Base-by-base conservation (phyloP, 2,113 vertebrate genomes). In the Bubo bubo region DNA sequence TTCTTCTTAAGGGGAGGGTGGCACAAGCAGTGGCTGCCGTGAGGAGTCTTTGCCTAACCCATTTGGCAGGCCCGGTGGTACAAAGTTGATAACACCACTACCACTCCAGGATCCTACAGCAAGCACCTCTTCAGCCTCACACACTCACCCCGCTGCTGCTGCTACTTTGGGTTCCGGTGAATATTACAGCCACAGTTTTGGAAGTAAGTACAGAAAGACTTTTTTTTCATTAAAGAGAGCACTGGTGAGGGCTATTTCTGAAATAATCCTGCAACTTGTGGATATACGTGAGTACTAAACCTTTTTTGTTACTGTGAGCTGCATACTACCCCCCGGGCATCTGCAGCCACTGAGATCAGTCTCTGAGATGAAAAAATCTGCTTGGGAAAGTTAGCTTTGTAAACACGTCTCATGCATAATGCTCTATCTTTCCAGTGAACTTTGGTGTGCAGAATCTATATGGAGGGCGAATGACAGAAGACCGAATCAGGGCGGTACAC, bases 381-480 rank as follows among this genome's bases (percentile, higher is more conserved):
- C 62, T 91, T 56, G 45, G 55, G 18, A 49, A 50, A 45, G 75
- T 35, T 62, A 50, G 23, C 16, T 28, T 34, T 82, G 35, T 82
- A 67, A 83, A 74, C 20, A 3, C 6, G 52, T 35, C 45, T 83
- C 13, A 14, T 47, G 35, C 10, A 17, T 92, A 50, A 19, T 64
- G 10, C 30, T 70, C 11, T 84, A 10, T 93, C 77, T 92, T 97
- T 87, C 27, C 79, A 98, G 98, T 86, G 53, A 85, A 92, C 55
- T 50, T 91, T 60, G 97, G 94, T 73, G 50, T 30, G 64, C 96
- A 98, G 58, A 96, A 94, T 30, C 98, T 98, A 9, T 99, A 98
- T 17, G 98, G 98, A 26, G 99, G 98, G 49, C 96, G 97, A 79
- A 98, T 98, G 97, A 99, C 98, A 0, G 97, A 98, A 22, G 96